Percentiles rank a stretch among this genome's conserved stretches.
These are phyloP conservation scores for Eretmocerus hayati DNA, from an alignment of 2,888 invertebrate genomes.

Conservation along the genomic window DNA sequence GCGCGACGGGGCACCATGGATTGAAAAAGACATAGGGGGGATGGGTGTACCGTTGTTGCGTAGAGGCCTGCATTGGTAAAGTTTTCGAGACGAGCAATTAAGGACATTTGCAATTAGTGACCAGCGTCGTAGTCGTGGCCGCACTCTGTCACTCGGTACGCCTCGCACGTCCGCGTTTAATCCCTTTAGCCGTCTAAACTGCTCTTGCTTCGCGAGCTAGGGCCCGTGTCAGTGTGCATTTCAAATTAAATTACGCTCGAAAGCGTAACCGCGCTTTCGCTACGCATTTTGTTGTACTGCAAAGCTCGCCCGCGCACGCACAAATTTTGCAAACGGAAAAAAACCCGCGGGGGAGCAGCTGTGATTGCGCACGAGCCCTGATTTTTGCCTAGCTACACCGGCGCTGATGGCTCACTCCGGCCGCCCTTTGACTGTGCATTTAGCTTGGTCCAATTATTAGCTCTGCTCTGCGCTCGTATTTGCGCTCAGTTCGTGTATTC, in stretches of 20 bases:
- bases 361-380: neutral
- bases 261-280: neutral
- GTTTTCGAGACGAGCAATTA: constrained; percentile 37
- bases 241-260: constrained; percentile 41
- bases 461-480: too few relatives aligned
- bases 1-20: too few relatives aligned
- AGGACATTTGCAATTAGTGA: constrained; percentile 38
- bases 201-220: constrained; percentile 28
- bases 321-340: neutral
- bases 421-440: too few relatives aligned
- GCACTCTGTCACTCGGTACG: constrained; percentile 30
- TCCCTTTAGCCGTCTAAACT: constrained; percentile 40
- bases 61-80: neutral
- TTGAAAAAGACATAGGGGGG: neutral
- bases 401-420: too few relatives aligned
- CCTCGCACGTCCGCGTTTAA: constrained; percentile 42
- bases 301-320: neutral
- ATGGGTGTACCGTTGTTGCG: too few relatives aligned
- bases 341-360: neutral
- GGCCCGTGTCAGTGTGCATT: constrained; percentile 45
- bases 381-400: too few relatives aligned
- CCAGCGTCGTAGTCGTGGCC: constrained; percentile 1
- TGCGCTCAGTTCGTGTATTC: too few relatives aligned
- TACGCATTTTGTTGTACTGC: neutral
- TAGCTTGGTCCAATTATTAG: too few relatives aligned